Conservation (phyloP, 1,140 invertebrate genomes). For the Lepeophtheirus salmonis region DNA sequence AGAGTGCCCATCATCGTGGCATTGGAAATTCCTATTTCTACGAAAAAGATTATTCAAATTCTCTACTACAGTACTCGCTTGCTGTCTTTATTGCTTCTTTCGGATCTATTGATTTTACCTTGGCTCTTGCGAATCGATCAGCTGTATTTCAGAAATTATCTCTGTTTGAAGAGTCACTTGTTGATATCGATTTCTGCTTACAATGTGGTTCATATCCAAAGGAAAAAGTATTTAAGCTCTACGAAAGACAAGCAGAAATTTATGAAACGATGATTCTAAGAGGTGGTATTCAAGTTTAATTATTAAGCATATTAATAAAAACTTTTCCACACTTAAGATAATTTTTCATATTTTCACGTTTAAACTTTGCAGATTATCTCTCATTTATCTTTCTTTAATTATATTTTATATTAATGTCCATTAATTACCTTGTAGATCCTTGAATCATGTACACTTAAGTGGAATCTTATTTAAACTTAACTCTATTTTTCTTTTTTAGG, state of each 20-base stretch:
- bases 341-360: too few relatives aligned
- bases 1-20: constrained; percentile 1
- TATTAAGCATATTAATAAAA: too few relatives aligned
- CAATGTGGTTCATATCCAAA: neutral
- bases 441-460: too few relatives aligned
- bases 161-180: neutral
- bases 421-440: too few relatives aligned
- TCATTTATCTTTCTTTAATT: too few relatives aligned
- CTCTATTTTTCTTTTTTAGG: too few relatives aligned
- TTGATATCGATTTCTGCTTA: neutral
- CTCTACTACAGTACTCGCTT: neutral
- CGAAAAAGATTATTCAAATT: neutral
- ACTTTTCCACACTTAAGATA: too few relatives aligned
- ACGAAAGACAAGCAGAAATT: neutral
- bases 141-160: constrained; percentile 8
- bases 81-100: neutral
- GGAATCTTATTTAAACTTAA: too few relatives aligned
- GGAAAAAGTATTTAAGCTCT: constrained; percentile 9
- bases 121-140: constrained; percentile 11
- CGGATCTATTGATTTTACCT: neutral
- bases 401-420: too few relatives aligned
- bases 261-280: too few relatives aligned
- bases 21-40: constrained; percentile 9
- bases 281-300: too few relatives aligned
- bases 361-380: too few relatives aligned